Percentiles rank a stretch among this genome's conserved stretches.
Conservation (phyloP, 2,888 invertebrate genomes). For the Cataglyphis albicans region DNA sequence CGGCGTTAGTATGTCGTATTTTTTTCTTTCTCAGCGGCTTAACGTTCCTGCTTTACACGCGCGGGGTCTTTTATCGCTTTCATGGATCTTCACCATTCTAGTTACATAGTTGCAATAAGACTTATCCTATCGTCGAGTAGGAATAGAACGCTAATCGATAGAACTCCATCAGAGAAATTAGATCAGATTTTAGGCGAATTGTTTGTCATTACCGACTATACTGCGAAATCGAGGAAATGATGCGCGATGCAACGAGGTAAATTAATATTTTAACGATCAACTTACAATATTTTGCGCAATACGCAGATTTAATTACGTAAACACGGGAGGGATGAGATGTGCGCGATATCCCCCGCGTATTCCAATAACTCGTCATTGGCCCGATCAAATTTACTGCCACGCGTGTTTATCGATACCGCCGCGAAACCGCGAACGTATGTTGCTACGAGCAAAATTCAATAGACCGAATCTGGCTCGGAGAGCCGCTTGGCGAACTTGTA, state of each 20-base stretch:
- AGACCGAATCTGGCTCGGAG: slow-evolving; percentile 16
- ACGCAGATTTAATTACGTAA: slow-evolving; percentile 45
- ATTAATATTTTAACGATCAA: slow-evolving; percentile 31
- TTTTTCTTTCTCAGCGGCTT: slow-evolving; percentile 64
- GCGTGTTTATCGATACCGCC: slow-evolving; percentile 43
- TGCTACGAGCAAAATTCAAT: slow-evolving; percentile 54
- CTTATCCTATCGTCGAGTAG: slow-evolving; percentile 3
- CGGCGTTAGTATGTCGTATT: slow-evolving; percentile 74
- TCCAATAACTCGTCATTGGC: slow-evolving; percentile 49
- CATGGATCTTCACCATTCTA: slow-evolving; percentile 65
- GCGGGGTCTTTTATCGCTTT: slow-evolving; percentile 59
- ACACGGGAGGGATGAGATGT: slow-evolving; percentile 12
- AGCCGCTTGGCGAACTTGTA: slow-evolving; percentile 41
- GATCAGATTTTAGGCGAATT: neutral
- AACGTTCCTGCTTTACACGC: slow-evolving; percentile 68
- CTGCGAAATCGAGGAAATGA: slow-evolving; percentile 5
- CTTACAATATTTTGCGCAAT: slow-evolving; percentile 32
- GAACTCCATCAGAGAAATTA: neutral
- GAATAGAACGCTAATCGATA: slow-evolving; percentile 27
- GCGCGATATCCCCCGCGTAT: slow-evolving; percentile 43
- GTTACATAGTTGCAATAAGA: slow-evolving; percentile 56
- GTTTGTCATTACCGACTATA: neutral
- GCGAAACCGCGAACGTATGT: slow-evolving; percentile 49
- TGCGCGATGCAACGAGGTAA: neutral
- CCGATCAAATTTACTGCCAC: slow-evolving; percentile 45